phyloP scores from a whole-genome alignment of 64 coral and sea anemone genomes.

The Cladopsammia gracilis region DNA sequence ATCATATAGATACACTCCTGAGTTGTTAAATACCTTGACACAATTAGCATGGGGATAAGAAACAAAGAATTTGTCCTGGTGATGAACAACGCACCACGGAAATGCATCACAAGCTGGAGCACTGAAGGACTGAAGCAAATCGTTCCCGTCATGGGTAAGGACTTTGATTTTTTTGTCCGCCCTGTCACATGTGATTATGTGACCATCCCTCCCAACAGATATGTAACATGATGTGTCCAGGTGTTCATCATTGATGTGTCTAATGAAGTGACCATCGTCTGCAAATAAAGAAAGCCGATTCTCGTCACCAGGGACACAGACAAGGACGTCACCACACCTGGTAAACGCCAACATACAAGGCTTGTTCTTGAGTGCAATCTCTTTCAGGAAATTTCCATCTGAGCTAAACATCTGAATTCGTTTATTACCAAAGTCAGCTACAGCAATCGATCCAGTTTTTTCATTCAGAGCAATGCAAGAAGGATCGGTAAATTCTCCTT shows the following conservation, averaged over 20 bases:
- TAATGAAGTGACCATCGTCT: background rate
- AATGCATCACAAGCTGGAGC: background rate
- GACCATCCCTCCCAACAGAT: slow-evolving; percentile 23
- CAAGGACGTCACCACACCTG: background rate
- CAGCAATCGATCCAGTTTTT: slow-evolving; percentile 35
- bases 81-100: slow-evolving; percentile 18
- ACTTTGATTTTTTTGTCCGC: background rate
- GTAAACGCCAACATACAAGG: background rate
- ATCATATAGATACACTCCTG: background rate
- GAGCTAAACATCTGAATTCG: slow-evolving; percentile 45
- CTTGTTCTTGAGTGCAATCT: background rate
- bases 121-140: slow-evolving; percentile 42
- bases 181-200: slow-evolving; percentile 17
- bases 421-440: slow-evolving; percentile 43
- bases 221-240: background rate
- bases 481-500: background rate
- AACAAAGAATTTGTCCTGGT: slow-evolving; percentile 20
- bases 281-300: slow-evolving; percentile 21
- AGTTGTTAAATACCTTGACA: slow-evolving; percentile 56
- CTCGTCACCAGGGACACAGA: background rate
- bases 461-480: background rate
- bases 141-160: slow-evolving; percentile 2
- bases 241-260: background rate
- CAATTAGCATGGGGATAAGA: slow-evolving; percentile 7
- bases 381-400: background rate